Base-by-base conservation (phyloP, 30 jellyfish, hydroid and myxozoan genomes). In the Aurelia aurita region DNA sequence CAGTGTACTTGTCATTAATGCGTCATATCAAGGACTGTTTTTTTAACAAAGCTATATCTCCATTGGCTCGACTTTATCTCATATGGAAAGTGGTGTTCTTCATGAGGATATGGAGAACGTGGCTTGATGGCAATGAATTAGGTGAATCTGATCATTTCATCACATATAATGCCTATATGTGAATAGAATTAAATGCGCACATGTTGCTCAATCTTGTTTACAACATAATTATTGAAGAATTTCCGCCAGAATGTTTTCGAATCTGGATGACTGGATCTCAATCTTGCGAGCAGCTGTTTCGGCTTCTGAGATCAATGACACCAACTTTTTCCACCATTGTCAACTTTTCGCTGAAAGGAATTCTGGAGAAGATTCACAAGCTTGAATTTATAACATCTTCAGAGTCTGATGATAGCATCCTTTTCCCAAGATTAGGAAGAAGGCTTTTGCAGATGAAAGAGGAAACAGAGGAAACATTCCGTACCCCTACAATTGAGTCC, bases 311-410 rank as follows among this genome's bases (percentile, higher is more conserved):
- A 25, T 79, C 87, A 7, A 73, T 73, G 77, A 73, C 86, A 27
- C 87, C 77, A 51, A 59, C 77, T 16, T 76, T 76, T 45, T 58
- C 78, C 88, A 66, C 87, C 32, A 66, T 81, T n/a, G 68, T 68
- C 60, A 81, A 81, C 57, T 81, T 81, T 65, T 66, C 87, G 66
- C 21, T 46, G 51, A 66, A 81, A 67, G 86, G 84, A 81, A 81
- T 47, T 10, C 26, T 46, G 28, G 72, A 81, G 32, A 46, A 54
- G 59, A 67, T 81, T 22, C 87, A 81, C 80, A 81, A 81, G 59
- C 43, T 81, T 21, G 25, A 81, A 19, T 81, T 25, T 63, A 74
- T 81, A 8, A 22, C 78, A 20, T 27, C 91, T 60, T 26, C 63
- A 14, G 81, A 79, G 45, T 22, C 84, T 65, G 74, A 65, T 29